Base-by-base conservation (phyloP, 2,797 vertebrate species). In the Hemibagrus guttatus region DNA sequence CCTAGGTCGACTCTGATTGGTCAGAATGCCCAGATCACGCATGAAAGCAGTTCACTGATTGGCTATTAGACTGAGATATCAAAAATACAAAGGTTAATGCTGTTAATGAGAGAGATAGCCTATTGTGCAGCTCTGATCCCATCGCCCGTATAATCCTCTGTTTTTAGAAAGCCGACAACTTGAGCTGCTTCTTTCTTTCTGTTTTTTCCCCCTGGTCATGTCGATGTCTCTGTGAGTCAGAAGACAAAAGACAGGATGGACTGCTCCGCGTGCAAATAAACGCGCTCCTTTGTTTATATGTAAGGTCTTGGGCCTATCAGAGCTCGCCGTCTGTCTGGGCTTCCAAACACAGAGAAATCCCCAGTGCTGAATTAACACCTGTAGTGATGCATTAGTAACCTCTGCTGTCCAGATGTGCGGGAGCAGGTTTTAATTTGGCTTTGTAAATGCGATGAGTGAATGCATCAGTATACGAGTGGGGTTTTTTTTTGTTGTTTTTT, bases 271-370 rank as follows among this genome's bases (percentile, higher is more conserved):
- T 78, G 84, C 66, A 71, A 49, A 63, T 46, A 71, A 69, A 72
- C 31, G 16, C 14, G 39, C 16, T 71, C 39, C 78, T 71, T 86
- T 86, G 85, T 86, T 86, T 59, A 81, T 81, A 49, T 58, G 52
- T 46, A 46, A 49, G 64, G 84, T 8, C 26, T 9, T 16, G 35
- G 64, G 52, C 63, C 84, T 81, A n/a, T 75, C 56, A 42, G 69
- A 74, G 83, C 23, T 31, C 16, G 7, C 28, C 35, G 39, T 61
- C 83, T 84, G 69, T 31, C 69, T 52, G 69, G 35, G 26, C 26
- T 61, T 16, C 23, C 59, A 39, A 74, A 16, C 68, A 13, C 68
- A 59, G 14, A 14, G 17, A 56, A 69, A 49, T 74, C 35, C 69
- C 69, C 23, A n/a, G 83, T 8, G 35, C 26, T 46, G 56, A 75